These are phyloP conservation scores for Drosophila sturtevanti DNA, from an alignment of 1,140 invertebrate genomes.

Conservation along the genomic window DNA sequence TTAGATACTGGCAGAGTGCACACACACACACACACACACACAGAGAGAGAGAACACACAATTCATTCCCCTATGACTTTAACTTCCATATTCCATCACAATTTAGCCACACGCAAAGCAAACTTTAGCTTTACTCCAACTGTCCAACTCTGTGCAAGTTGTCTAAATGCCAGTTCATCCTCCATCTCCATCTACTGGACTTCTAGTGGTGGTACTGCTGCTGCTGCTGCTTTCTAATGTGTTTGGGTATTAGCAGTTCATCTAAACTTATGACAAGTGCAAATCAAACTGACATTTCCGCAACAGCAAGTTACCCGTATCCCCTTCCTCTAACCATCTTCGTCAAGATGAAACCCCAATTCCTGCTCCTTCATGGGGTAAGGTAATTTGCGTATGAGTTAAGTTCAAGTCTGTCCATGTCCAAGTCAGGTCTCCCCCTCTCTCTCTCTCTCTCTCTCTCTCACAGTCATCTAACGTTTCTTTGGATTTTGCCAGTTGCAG, in stretches of 20 bases:
- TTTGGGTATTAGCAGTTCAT: conserved; percentile 80
- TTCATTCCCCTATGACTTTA: not conserved
- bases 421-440: conserved; percentile 1
- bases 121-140: conserved; percentile 44
- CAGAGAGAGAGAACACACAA: not conserved
- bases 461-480: conserved; percentile 23
- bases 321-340: not conserved
- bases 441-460: not conserved
- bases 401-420: conserved; percentile 41
- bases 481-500: conserved; percentile 25
- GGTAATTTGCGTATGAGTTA: conserved; percentile 65
- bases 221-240: conserved; percentile 74
- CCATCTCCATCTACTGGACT: conserved; percentile 14
- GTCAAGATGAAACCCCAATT: conserved; percentile 9
- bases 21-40: conserved; percentile 21
- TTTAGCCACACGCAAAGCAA: conserved; percentile 48
- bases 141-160: conserved; percentile 35
- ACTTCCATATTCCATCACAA: conserved; percentile 27
- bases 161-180: conserved; percentile 12
- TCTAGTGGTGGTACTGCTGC: conserved; percentile 10
- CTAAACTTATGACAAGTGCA: conserved; percentile 80
- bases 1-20: conserved; percentile 68
- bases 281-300: conserved; percentile 80
- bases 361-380: conserved; percentile 37
- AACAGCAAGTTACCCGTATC: conserved; percentile 29